Evolutionary conservation across 2,113 vertebrate species (phyloP).

Genomic region (Progne subis): DNA sequence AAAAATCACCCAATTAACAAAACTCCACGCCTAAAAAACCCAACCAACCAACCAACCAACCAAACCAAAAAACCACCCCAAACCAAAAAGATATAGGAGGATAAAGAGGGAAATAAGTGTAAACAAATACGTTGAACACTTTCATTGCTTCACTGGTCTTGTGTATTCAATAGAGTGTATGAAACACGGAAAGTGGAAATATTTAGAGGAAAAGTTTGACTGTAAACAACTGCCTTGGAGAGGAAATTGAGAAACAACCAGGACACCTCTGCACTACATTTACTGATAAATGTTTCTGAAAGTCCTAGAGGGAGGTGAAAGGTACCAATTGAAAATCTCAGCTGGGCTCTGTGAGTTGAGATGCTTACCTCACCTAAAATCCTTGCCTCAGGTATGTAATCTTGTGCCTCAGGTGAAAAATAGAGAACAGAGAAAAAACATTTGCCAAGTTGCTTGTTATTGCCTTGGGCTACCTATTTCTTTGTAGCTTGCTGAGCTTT

Average conservation of each 20-base stretch:
- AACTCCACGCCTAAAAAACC: too few species aligned
- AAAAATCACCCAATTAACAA: not conserved
- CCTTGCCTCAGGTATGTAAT: not conserved
- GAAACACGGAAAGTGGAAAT: not conserved
- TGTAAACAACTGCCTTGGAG: not conserved
- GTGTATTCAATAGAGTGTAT: not conserved
- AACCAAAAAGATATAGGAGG: not conserved
- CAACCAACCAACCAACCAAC: too few species aligned
- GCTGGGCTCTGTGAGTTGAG: not conserved
- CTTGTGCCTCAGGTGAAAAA: not conserved
- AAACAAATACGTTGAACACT: not conserved
- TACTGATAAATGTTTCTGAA: not conserved
- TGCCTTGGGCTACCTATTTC: not conserved
- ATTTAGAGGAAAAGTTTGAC: not conserved
- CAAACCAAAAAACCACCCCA: accelerated
- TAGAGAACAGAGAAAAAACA: not conserved
- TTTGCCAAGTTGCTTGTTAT: not conserved
- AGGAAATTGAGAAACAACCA: not conserved
- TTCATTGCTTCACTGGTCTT: not conserved
- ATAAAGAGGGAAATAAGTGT: not conserved
- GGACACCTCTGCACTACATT: not conserved
- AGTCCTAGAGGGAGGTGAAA: not conserved
- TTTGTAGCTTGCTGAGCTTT: not conserved
- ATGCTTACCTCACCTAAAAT: not conserved
- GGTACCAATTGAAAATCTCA: not conserved